Percentiles rank a stretch among this genome's conserved stretches.
Conservation (phyloP, 2,888 invertebrate species). For the Drosophila kuntzei region DNA sequence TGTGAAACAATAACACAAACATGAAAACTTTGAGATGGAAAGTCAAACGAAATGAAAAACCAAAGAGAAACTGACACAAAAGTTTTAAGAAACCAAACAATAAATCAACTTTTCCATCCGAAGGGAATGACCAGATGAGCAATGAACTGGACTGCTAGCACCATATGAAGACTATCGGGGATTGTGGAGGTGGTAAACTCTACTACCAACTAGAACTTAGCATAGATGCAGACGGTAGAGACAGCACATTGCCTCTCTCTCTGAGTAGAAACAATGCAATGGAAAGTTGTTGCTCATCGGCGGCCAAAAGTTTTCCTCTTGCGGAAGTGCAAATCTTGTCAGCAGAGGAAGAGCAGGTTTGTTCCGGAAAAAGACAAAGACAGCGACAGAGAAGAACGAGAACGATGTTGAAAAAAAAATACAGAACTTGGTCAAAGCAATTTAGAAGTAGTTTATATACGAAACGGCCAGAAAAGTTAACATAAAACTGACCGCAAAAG, state of each 20-base stretch:
- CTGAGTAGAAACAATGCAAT: constrained; percentile 52
- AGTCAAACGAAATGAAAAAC: constrained; percentile 59
- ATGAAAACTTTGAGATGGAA: constrained; percentile 31
- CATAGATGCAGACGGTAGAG: constrained; percentile 29
- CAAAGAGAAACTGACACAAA: constrained; percentile 61
- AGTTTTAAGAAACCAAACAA: constrained; percentile 58
- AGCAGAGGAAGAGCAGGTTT: constrained; percentile 31
- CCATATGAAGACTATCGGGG: constrained; percentile 2
- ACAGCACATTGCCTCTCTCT: constrained; percentile 30
- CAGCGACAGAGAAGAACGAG: not conserved
- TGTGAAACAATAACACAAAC: constrained; percentile 40
- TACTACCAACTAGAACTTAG: constrained; percentile 14
- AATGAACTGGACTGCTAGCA: constrained; percentile 32
- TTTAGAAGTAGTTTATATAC: constrained; percentile 72
- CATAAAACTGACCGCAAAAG: constrained; percentile 61
- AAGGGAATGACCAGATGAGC: constrained; percentile 28
- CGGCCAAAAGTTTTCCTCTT: constrained; percentile 45
- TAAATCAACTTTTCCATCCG: constrained; percentile 60
- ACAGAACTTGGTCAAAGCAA: constrained; percentile 66
- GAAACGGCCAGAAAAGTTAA: constrained; percentile 53
- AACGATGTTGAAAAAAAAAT: not conserved
- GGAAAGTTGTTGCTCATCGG: constrained; percentile 39
- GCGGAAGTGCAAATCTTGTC: constrained; percentile 65
- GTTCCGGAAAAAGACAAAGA: constrained; percentile 15
- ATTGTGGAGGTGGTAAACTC: not conserved